phyloP scores from a whole-genome alignment of 2,113 vertebrate species.

The Triplophysa rosa region DNA sequence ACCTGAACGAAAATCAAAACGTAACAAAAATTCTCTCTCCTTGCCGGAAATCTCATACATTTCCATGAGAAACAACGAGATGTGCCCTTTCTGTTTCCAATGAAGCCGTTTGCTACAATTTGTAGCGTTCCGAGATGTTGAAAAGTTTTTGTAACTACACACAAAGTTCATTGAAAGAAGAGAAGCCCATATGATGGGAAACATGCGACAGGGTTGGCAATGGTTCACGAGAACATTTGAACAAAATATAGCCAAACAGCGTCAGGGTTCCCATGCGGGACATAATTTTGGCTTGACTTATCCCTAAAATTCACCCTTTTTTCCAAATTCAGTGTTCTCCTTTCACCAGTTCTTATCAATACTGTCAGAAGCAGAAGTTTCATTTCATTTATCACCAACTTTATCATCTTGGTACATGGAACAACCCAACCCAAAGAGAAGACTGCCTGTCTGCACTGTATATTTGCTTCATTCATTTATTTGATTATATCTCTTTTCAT shows the following conservation, averaged over 20 bases:
- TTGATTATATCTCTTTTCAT: not conserved
- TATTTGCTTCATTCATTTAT: not conserved
- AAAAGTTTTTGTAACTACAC: constrained; percentile 13
- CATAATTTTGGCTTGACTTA: not conserved
- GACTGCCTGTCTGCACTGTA: not conserved
- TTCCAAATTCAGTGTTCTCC: not conserved
- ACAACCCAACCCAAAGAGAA: not conserved
- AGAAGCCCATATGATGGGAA: constrained; percentile 35
- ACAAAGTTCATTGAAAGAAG: constrained; percentile 14
- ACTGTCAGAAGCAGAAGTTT: constrained; percentile 3
- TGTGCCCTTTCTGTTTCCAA: constrained; percentile 1
- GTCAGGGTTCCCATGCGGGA: constrained; percentile 32
- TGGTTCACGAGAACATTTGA: not conserved
- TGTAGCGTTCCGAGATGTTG: not conserved
- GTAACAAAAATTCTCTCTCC: not conserved
- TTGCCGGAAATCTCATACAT: constrained; percentile 29
- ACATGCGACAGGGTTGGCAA: constrained; percentile 11
- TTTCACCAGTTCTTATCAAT: constrained; percentile 24
- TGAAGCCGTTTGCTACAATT: constrained; percentile 9
- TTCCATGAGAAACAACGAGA: not conserved
- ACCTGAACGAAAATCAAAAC: not conserved
- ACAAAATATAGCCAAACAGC: constrained; percentile 11
- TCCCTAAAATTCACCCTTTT: not conserved
- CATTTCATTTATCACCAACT: not conserved
- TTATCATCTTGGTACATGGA: constrained; percentile 22